Percentiles rank a stretch among this genome's conserved stretches.
Evolutionary conservation across 1,140 invertebrate species (phyloP).

Genomic region (Carposina sasakii): DNA sequence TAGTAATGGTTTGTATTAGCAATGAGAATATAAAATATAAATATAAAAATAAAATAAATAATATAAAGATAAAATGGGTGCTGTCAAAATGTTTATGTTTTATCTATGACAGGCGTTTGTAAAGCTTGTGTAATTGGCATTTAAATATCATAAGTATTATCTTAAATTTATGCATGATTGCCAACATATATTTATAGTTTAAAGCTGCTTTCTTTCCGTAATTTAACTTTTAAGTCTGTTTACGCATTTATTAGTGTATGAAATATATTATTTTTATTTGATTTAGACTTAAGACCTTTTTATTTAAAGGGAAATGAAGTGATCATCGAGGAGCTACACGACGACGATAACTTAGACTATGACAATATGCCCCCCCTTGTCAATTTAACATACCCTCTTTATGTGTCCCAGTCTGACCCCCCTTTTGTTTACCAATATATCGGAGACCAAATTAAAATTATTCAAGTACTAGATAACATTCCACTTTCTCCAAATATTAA

Average conservation of each 20-base stretch:
- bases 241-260: constrained; percentile 55
- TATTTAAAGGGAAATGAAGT: constrained; percentile 72
- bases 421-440: constrained; percentile 66
- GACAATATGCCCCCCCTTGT: constrained; percentile 59
- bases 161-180: too few species aligned
- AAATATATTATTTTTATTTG: constrained; percentile 37
- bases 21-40: too few species aligned
- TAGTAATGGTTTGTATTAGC: too few species aligned
- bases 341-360: constrained; percentile 60
- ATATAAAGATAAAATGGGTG: too few species aligned
- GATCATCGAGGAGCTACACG: constrained; percentile 68
- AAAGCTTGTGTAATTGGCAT: too few species aligned
- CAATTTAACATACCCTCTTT: constrained; percentile 43
- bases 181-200: too few species aligned
- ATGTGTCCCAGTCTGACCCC: constrained; percentile 56
- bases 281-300: constrained; percentile 63
- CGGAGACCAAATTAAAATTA: constrained; percentile 58
- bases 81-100: too few species aligned
- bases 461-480: constrained; percentile 54
- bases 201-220: constrained; percentile 6
- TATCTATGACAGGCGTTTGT: too few species aligned
- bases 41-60: too few species aligned
- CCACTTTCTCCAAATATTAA: constrained; percentile 30
- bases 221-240: constrained; percentile 46
- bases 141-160: too few species aligned